Base-by-base conservation (phyloP, 2,888 invertebrate species). In the Aleiodes alternator region DNA sequence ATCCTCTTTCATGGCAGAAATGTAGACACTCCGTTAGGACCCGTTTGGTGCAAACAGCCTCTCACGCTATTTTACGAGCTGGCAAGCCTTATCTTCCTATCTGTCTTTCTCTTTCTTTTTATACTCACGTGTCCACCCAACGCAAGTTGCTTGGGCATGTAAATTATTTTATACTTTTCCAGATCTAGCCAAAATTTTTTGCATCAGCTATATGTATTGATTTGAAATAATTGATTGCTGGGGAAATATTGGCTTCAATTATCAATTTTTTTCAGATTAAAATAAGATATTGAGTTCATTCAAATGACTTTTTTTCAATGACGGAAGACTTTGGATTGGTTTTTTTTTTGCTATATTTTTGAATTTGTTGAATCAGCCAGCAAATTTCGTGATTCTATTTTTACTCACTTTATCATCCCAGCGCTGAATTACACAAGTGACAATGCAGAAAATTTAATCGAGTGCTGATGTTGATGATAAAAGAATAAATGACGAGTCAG, bases 21-120 rank as follows among this genome's bases (percentile, higher is more conserved):
- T 43, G 74, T 77, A 73, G 79, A 78, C 73, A 76, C 68, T 69
- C 80, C 79, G 77, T 80, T 80, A 79, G 75, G 72, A 64, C 80
- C 75, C 69, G 77, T 74, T 64, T 77, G 72, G 78, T 76, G 78
- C 77, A 76, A 78, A 77, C 75, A 76, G 66, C 75, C 59, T 77
- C 57, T 69, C 61, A 51, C 66, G 43, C 71, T 71, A 73, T 78
- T 75, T 76, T 68, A 68, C 70, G 66, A 72, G 56, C 70, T 23
- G 51, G 48, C 38, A n/a, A 43, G 23, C 23, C 56, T 43, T 57
- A 14, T 72, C 43, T 29, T 59, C 23, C 69, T 73, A 23, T 75
- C 61, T 31, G 51, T 53, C 68, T 69, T 48, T 69, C 66, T 53
- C 70, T 77, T 64, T 76, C 75, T 53, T 69, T 34, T 43, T 43